A percentile compares a stretch with the other conserved stretches of the same genome.
Evolutionary conservation across 2,888 invertebrate genomes (phyloP).

Genomic region (Cryptophagus acutangulus): DNA sequence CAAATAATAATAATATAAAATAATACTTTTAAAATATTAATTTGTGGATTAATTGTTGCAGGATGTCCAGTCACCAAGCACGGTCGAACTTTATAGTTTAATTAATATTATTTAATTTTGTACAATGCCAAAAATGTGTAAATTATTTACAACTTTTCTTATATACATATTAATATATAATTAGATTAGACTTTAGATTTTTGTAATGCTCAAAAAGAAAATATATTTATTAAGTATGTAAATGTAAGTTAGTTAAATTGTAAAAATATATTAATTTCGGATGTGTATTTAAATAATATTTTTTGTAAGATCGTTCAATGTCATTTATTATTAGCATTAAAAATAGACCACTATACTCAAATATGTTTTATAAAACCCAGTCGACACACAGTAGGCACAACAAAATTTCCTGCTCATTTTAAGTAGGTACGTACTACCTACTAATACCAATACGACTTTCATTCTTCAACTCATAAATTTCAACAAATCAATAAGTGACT

Average conservation of each 20-base stretch:
- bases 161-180: constrained; percentile 19
- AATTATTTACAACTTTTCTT: constrained; percentile 30
- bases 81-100: constrained; percentile 33
- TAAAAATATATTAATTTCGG: constrained; percentile 23
- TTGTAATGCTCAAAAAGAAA: constrained; percentile 32
- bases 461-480: no score
- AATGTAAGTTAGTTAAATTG: constrained; percentile 26
- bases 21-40: no score
- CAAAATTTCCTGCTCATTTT: no score
- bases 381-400: no score
- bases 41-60: constrained; percentile 24
- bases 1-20: no score
- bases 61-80: constrained; percentile 39
- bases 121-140: constrained; percentile 43
- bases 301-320: no score
- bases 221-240: not conserved
- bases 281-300: constrained; percentile 12
- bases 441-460: no score
- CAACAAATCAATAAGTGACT: no score
- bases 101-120: constrained; percentile 23
- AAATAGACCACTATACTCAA: no score
- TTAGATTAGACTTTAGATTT: constrained; percentile 21
- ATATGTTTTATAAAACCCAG: no score
- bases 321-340: no score
- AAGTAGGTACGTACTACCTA: no score